Base-by-base conservation (phyloP, 2,113 vertebrate species). In the Callospermophilus lateralis region DNA sequence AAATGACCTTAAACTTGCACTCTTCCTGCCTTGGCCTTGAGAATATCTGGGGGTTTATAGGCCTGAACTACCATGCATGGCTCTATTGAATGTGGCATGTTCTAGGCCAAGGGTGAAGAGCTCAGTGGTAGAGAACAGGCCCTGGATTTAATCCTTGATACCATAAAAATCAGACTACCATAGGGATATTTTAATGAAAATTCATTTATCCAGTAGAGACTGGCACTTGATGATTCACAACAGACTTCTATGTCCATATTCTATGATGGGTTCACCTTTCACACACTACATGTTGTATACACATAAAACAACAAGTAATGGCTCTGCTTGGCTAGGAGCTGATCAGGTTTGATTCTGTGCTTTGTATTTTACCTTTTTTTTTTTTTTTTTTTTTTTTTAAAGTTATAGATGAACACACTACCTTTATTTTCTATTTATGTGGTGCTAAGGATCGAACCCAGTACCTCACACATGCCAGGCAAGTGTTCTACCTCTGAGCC, bases 291-390 rank as follows among this genome's bases (percentile, higher is more conserved):
- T 15, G 15, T 84, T 13, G 58, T 8, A 84, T 0, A 65, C 45
- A 87, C 19, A 48, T 3, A 89, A 58, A 73, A 22, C 28, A 74
- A 42, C 10, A 39, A 0, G 1, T 17, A 63, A 74, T 16, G 30
- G 32, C n/a, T 81, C 73, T 63, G 58, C 7, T 19, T 70, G 53
- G 45, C 93, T 53, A 51, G 53, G 51, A 58, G 58, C 16, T 87
- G 42, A 87, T 5, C 68, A 76, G 91, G 42, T 73, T 81, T 80
- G 73, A 72, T n/a, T 53, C 53, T 2, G 1, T 89, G 42, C 58
- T 94, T 94, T 90, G n/a, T 68, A 94, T 79, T 89, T 97, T 83
- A 96, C 89, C 90, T 84, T 93, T 97, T 87, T 51, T 51, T 51
- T 51, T 51, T 51, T 51, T 51, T 7, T 42, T 45, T 45, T 45